Percentiles rank a stretch among this genome's conserved stretches.
phyloP scores from a whole-genome alignment of 35 echinoderm and acorn worm species.

The Stichopus chloronotus region DNA sequence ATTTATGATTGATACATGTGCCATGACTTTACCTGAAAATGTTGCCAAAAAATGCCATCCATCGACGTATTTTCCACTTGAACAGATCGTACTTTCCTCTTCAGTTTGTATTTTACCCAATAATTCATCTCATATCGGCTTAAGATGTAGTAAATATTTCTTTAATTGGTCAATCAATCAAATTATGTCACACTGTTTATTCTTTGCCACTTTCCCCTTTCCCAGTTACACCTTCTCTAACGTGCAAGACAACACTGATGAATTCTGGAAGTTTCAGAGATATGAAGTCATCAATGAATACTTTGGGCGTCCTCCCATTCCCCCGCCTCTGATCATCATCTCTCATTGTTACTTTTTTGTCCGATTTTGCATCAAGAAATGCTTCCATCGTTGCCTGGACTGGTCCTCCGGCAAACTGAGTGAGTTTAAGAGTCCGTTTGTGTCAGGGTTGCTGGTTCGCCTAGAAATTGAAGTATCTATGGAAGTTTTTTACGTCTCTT shows the following conservation, averaged over 20 bases:
- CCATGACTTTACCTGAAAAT: no score
- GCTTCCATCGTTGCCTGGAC: slow-evolving; percentile 35
- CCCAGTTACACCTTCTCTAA: slow-evolving; percentile 96
- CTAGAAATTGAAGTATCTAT: no score
- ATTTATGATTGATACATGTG: no score
- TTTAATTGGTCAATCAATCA: no score
- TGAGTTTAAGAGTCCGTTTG: background rate
- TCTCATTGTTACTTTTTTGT: slow-evolving; percentile 76
- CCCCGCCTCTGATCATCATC: slow-evolving; percentile 86
- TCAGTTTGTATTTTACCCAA: no score
- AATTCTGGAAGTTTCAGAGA: slow-evolving; percentile 87
- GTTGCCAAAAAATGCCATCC: background rate
- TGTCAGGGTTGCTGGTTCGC: no score
- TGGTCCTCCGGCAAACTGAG: slow-evolving; percentile 62
- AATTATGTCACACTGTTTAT: no score
- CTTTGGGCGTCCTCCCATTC: slow-evolving; percentile 85
- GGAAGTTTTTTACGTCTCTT: no score
- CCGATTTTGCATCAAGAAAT: slow-evolving; percentile 65
- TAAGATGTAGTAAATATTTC: slow-evolving; percentile 59
- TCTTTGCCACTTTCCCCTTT: background rate
- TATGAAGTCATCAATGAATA: slow-evolving; percentile 93
- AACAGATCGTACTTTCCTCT: no score
- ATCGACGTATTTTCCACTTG: no score
- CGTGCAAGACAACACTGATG: slow-evolving; percentile 95
- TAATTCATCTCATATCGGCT: no score